These are phyloP conservation scores for Drosophila funebris DNA, from an alignment of 1,140 invertebrate genomes.

Conservation along the genomic window DNA sequence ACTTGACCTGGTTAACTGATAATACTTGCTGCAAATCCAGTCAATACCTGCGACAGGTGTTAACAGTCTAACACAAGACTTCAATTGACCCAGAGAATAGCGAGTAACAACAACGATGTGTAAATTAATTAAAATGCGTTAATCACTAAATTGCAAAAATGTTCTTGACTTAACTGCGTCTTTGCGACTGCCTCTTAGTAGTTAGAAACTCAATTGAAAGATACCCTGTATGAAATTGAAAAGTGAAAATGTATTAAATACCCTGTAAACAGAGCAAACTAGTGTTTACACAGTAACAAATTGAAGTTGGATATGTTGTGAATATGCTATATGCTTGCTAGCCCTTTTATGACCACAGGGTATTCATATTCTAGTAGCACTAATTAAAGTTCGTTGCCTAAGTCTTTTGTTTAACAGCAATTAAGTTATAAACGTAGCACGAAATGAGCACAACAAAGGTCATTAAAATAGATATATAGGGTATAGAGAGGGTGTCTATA, in stretches of 20 bases:
- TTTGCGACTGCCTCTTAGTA: neutral
- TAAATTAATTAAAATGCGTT: constrained; percentile 38
- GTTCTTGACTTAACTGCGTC: neutral
- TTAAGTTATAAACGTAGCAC: neutral
- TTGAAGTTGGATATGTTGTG: too few species aligned
- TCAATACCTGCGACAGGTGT: constrained; percentile 57
- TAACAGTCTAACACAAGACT: constrained; percentile 26
- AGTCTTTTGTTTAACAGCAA: constrained; percentile 51
- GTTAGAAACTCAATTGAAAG: neutral
- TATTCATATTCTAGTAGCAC: neutral
- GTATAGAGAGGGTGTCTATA: neutral
- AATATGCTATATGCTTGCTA: too few species aligned
- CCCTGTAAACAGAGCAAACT: too few species aligned
- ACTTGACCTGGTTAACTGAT: constrained; percentile 65
- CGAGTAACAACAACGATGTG: constrained; percentile 8
- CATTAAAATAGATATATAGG: constrained; percentile 1
- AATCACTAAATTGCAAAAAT: constrained; percentile 19
- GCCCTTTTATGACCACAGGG: neutral
- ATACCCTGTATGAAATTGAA: neutral
- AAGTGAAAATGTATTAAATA: too few species aligned
- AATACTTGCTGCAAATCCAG: constrained; percentile 39
- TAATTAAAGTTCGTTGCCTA: constrained; percentile 55
- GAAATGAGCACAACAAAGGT: neutral
- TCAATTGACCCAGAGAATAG: constrained; percentile 17
- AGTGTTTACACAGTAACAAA: too few species aligned